A percentile compares a stretch with the other conserved stretches of the same genome.
phyloP scores from a whole-genome alignment of 2,797 vertebrate species.

The Gadopsis marmoratus region DNA sequence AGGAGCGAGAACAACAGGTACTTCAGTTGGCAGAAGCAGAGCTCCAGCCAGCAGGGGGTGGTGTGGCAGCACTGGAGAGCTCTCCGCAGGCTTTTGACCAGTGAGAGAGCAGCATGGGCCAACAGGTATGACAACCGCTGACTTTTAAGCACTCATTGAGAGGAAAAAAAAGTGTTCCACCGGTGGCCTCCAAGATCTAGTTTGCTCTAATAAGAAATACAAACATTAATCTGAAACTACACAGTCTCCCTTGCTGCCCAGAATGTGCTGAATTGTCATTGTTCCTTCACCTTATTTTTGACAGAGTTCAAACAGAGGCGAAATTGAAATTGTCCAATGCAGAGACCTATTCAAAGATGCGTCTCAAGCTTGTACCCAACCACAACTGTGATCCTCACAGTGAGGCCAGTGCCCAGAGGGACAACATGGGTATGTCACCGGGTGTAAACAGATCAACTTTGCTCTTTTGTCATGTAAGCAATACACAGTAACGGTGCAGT shows the following conservation, averaged over 20 bases:
- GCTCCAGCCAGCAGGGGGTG: conserved; percentile 87
- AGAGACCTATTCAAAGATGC: conserved; percentile 97
- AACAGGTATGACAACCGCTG: conserved; percentile 78
- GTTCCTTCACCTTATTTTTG: conserved; percentile 23
- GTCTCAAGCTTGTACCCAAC: conserved; percentile 96
- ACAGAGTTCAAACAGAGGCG: conserved; percentile 83
- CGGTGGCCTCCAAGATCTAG: not conserved
- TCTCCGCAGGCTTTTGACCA: conserved; percentile 89
- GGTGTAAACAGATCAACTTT: not conserved
- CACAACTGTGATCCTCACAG: conserved; percentile 89
- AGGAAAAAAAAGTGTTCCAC: not conserved
- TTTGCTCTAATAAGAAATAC: not conserved
- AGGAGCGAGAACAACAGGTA: conserved; percentile 89
- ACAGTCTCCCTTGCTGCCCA: not conserved
- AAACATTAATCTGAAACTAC: not conserved
- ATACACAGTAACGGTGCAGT: not conserved
- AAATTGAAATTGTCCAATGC: conserved; percentile 93
- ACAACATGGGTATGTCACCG: conserved; percentile 91
- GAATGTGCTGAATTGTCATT: not conserved
- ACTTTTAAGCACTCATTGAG: not conserved
- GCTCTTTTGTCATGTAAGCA: not conserved
- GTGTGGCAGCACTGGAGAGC: conserved; percentile 92
- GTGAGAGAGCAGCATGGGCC: conserved; percentile 92
- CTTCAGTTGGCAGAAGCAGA: conserved; percentile 87
- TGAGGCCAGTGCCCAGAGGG: conserved; percentile 94